phyloP scores from a whole-genome alignment of 2,888 invertebrate genomes.

The Helobdella robusta region DNA sequence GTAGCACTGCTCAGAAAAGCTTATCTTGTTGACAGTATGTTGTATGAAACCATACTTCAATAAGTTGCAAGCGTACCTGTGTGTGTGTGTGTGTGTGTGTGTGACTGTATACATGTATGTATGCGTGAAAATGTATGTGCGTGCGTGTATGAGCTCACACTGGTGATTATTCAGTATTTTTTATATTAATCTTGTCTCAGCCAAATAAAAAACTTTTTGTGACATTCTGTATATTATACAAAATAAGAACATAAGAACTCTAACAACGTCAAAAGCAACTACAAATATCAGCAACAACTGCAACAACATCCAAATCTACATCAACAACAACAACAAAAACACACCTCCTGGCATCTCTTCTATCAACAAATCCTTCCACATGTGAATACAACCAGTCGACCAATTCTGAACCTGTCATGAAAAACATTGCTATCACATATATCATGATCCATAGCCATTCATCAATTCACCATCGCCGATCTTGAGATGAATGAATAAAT shows the following conservation, averaged over 20 bases:
- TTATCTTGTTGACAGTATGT: conserved; percentile 95
- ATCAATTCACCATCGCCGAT: neutral
- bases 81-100: neutral
- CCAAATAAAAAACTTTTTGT: neutral
- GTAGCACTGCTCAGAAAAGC: conserved; percentile 98
- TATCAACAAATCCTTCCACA: conserved; percentile 85
- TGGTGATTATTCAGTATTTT: neutral
- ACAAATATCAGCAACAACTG: neutral
- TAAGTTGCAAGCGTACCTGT: conserved; percentile 77
- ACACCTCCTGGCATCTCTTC: conserved; percentile 69
- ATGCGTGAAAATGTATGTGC: neutral
- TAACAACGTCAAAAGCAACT: neutral
- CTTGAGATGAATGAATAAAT: no score
- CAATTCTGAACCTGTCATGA: conserved; percentile 63
- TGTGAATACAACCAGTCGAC: conserved; percentile 93
- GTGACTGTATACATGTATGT: neutral
- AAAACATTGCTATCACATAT: neutral
- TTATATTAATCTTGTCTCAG: neutral
- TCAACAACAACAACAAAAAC: neutral
- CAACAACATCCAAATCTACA: neutral
- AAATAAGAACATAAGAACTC: neutral
- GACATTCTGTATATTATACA: neutral
- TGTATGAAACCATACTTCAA: conserved; percentile 82
- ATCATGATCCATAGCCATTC: neutral
- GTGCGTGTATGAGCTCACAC: neutral